Percentiles rank a stretch among this genome's conserved stretches.
Evolutionary conservation across 37 sponge, comb jelly and placozoan genomes (phyloP).

Genomic region (Beroe ovata): DNA sequence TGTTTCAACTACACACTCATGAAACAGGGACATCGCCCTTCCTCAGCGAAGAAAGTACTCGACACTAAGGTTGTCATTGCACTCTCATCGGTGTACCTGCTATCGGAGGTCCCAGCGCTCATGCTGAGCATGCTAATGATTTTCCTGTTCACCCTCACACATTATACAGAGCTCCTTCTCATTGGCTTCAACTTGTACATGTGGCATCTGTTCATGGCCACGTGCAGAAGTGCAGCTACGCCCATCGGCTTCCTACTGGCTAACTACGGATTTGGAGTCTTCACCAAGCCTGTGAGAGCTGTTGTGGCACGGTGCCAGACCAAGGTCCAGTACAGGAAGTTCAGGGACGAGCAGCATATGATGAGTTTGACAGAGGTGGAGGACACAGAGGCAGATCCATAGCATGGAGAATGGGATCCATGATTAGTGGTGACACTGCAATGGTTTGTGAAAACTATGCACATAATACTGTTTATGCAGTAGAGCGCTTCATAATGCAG

Average conservation of each 20-base stretch:
- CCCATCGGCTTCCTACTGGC: not conserved
- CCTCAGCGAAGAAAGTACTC: not conserved
- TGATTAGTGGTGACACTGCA: too few relatives aligned
- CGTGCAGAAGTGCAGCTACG: not conserved
- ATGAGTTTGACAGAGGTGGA: not conserved
- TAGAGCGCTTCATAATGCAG: too few relatives aligned
- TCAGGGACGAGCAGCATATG: not conserved
- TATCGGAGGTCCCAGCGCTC: not conserved
- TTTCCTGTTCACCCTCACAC: not conserved
- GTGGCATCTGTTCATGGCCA: not conserved
- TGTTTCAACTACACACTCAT: not conserved
- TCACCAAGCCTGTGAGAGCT: not conserved
- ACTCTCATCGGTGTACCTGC: not conserved
- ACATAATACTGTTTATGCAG: too few relatives aligned
- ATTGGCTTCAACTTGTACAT: not conserved
- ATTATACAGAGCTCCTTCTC: not conserved
- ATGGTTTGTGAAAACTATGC: too few relatives aligned
- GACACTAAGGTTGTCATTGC: not conserved
- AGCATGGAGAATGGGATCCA: too few relatives aligned
- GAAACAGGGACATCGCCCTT: not conserved
- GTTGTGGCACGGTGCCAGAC: not conserved
- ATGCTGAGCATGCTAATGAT: not conserved
- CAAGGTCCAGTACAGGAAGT: not conserved
- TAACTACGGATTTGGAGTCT: not conserved
- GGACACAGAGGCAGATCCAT: not conserved